Base-by-base conservation (phyloP, 35 echinoderm and acorn worm genomes). In the Patiria miniata region DNA sequence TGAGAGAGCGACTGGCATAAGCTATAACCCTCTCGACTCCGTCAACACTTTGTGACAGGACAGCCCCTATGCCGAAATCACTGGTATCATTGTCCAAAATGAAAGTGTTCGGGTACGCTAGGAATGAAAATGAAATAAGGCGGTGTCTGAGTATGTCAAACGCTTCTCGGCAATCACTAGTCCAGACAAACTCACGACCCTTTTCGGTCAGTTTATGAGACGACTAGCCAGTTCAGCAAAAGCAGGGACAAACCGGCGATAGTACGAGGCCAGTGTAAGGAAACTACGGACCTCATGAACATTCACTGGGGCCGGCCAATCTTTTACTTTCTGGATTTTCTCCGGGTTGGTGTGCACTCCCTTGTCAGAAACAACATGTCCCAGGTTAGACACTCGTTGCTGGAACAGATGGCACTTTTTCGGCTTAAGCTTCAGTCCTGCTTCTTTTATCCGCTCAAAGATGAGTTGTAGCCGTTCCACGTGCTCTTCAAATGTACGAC, bases 351-450 rank as follows among this genome's bases (percentile, higher is more conserved):
- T 79, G 1, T 40, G 82, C 1, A 96, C 59, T 1, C 86, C 90
- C 1, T 87, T 40, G 32, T 57, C 44, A 0, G 86, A 90, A 2
- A 93, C 61, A 0, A 89, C 22, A 61, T 97, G 90, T 2, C 90
- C 91, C 21, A 97, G 76, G 60, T 91, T 91, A 28, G 18, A 23
- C 17, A 97, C 95, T 38, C 81, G 6, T 50, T 40, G 7, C 39
- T 77, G 16, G 84, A 97, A 93, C 1, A 93, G 37, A 17, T 83
- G 16, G 80, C 91, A 97, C 30, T 97, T 97, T n/a, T 91, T 93
- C 1, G 91, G 91, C 39, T 86, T 91, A 1, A 93, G 54, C 36
- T 94, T 93, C 1, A 93, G 40, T 0, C 85, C 65, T 1, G 91
- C 95, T 2, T 33, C 77, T 0, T 52, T 21, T 8, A 94, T 39